These are phyloP conservation scores for Hylaeus volcanicus DNA, from an alignment of 1,140 invertebrate species.

Conservation along the genomic window DNA sequence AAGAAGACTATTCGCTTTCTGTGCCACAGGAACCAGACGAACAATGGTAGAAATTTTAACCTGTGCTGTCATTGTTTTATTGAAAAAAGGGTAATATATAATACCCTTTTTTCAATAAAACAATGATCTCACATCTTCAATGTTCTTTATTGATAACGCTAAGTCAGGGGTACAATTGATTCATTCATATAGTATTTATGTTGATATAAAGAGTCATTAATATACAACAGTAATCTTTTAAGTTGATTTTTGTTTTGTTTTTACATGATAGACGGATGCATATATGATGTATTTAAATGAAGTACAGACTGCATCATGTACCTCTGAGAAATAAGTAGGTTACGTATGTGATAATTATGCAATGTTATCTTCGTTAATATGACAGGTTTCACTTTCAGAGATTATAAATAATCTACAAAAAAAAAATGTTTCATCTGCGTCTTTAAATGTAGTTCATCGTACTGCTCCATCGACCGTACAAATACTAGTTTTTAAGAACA, in stretches of 20 bases:
- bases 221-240: neutral
- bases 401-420: neutral
- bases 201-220: neutral
- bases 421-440: slow-evolving; percentile 3
- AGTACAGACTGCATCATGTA: slow-evolving; percentile 1
- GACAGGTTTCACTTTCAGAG: neutral
- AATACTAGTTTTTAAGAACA: slow-evolving; percentile 39
- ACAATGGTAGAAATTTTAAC: slow-evolving; percentile 56
- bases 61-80: neutral
- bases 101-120: no score
- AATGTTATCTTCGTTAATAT: slow-evolving; percentile 19
- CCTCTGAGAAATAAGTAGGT: slow-evolving; percentile 18
- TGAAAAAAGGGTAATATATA: slow-evolving; percentile 17
- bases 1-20: slow-evolving; percentile 5
- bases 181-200: neutral
- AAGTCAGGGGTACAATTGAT: slow-evolving; percentile 5
- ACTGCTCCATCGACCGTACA: slow-evolving; percentile 40
- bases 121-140: no score
- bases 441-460: neutral
- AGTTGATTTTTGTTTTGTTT: neutral
- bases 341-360: neutral
- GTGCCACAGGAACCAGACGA: slow-evolving; percentile 62
- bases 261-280: neutral
- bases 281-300: neutral
- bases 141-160: neutral